Evolutionary conservation across 2,113 vertebrate species (phyloP).

Genomic region (Mesitornis unicolor): DNA sequence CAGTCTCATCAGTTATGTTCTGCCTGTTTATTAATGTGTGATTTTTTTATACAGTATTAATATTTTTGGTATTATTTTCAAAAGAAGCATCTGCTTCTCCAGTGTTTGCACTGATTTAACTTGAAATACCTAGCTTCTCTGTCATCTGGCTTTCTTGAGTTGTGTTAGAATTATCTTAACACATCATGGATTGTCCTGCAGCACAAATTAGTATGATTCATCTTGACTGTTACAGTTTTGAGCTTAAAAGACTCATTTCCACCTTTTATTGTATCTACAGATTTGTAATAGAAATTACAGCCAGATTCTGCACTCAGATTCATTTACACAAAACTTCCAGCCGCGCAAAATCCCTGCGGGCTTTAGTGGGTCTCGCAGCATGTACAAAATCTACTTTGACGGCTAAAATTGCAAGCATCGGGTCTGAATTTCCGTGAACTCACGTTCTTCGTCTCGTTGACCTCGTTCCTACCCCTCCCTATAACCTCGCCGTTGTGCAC

Average conservation of each 20-base stretch:
- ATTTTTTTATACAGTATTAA: background rate
- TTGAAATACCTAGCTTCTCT: background rate
- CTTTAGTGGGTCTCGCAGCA: background rate
- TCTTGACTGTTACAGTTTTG: background rate
- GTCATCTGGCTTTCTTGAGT: background rate
- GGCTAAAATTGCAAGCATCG: background rate
- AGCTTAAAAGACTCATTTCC: background rate
- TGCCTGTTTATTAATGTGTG: background rate
- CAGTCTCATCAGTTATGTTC: background rate
- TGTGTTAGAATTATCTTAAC: background rate
- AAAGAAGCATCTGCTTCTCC: background rate
- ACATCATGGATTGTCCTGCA: background rate
- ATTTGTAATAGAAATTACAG: background rate
- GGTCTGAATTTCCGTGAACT: no score
- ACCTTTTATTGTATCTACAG: background rate
- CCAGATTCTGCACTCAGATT: background rate
- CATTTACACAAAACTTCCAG: background rate
- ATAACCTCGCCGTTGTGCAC: conserved; percentile 81
- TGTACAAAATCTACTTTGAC: rapidly evolving
- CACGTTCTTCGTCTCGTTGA: conserved; percentile 95
- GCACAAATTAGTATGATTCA: background rate
- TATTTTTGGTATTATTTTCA: background rate
- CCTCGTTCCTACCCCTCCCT: conserved; percentile 89
- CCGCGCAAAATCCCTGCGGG: background rate
- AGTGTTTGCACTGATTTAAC: background rate